Conservation (phyloP, 2,113 vertebrate species). For the Silurus glanis region DNA sequence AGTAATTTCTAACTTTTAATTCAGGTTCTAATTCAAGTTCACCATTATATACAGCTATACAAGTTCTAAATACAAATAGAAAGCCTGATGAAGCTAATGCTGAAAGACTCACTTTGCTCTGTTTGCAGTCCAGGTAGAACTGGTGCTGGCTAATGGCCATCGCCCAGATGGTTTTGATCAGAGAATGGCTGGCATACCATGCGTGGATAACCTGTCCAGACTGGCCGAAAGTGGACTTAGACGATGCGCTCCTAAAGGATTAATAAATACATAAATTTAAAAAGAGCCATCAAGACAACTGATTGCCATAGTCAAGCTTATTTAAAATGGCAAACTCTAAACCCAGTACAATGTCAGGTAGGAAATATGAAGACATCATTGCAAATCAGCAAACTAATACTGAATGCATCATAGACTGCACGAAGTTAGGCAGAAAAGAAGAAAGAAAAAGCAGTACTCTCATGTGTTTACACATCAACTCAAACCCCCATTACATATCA, state of each 20-base stretch:
- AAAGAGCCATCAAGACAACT: neutral
- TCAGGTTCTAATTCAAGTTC: neutral
- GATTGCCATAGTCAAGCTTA: neutral
- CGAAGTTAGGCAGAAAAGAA: neutral
- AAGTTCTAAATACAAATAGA: slow-evolving; percentile 21
- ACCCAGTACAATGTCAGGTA: neutral
- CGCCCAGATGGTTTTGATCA: slow-evolving; percentile 99
- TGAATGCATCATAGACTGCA: neutral
- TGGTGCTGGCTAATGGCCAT: slow-evolving; percentile 99
- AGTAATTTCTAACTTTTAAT: neutral
- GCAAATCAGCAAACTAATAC: neutral
- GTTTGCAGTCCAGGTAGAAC: slow-evolving; percentile 97
- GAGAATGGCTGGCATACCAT: slow-evolving; percentile 96
- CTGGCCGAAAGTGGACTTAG: slow-evolving; percentile 91
- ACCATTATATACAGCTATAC: neutral
- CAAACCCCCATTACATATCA: slow-evolving; percentile 8
- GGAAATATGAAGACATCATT: neutral
- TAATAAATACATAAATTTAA: slow-evolving; percentile 30
- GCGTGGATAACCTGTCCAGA: slow-evolving; percentile 89
- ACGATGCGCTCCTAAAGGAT: slow-evolving; percentile 81
- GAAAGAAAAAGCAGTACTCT: neutral
- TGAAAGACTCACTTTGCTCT: slow-evolving; percentile 93
- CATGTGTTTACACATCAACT: slow-evolving; percentile 49
- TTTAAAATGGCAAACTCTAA: neutral
- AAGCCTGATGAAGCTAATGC: neutral